Evolutionary conservation across 2,888 invertebrate genomes (phyloP).

Genomic region (Gymnoscelis rufifasciata): DNA sequence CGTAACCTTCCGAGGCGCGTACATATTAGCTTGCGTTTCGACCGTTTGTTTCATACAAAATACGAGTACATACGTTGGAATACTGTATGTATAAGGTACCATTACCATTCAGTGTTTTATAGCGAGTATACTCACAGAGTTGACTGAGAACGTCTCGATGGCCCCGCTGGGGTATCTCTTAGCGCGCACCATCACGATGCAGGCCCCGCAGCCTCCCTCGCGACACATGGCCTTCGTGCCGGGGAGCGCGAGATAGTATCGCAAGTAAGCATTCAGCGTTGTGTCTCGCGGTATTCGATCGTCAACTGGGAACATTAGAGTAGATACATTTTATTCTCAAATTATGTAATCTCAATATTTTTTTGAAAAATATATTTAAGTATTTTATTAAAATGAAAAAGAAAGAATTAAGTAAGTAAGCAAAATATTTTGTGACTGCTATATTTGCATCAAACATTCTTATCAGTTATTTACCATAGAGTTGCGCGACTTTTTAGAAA

Average conservation of each 20-base stretch:
- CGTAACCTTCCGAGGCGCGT: too few relatives aligned
- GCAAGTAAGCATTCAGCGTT: slow-evolving; percentile 80
- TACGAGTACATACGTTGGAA: too few relatives aligned
- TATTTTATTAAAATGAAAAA: too few relatives aligned
- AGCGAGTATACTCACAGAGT: slow-evolving; percentile 49
- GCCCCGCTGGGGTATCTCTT: slow-evolving; percentile 41
- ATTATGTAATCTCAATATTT: neutral
- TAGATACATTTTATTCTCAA: neutral
- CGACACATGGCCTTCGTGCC: slow-evolving; percentile 82
- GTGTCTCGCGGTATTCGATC: slow-evolving; percentile 66
- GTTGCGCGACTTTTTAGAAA: too few relatives aligned
- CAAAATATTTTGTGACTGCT: too few relatives aligned
- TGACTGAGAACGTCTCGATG: slow-evolving; percentile 59
- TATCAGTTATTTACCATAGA: too few relatives aligned
- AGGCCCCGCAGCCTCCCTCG: slow-evolving; percentile 64
- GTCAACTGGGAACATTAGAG: slow-evolving; percentile 41
- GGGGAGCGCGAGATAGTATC: slow-evolving; percentile 77
- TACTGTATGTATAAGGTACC: too few relatives aligned
- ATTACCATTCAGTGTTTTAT: too few relatives aligned
- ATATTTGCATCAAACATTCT: too few relatives aligned
- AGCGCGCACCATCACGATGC: slow-evolving; percentile 61
- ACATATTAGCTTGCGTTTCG: too few relatives aligned
- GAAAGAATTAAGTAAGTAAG: neutral
- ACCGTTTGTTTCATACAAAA: too few relatives aligned
- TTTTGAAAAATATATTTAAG: neutral